phyloP scores from a whole-genome alignment of 1,140 invertebrate species.

The Acromyrmex charruanus region DNA sequence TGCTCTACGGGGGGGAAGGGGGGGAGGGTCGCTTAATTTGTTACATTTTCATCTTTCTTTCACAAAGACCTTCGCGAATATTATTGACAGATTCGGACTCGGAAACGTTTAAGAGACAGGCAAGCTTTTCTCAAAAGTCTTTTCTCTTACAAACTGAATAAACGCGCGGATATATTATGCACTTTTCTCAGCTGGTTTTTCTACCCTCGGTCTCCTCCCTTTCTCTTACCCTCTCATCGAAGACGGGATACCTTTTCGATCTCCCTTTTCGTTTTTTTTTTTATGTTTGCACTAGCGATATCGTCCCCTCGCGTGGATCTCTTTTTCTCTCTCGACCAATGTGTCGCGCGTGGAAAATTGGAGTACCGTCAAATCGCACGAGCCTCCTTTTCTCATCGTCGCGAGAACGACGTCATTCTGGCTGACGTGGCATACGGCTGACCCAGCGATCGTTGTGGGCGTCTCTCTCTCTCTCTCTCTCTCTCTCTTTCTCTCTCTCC shows the following conservation, averaged over 20 bases:
- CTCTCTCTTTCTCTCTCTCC: background rate
- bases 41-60: constrained; percentile 1
- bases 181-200: constrained; percentile 26
- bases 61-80: constrained; percentile 3
- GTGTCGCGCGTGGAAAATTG: constrained; percentile 48
- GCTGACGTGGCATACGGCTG: constrained; percentile 73
- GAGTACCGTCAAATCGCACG: constrained; percentile 69
- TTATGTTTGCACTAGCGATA: constrained; percentile 33
- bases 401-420: constrained; percentile 69
- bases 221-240: background rate
- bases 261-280: background rate
- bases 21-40: background rate
- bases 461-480: constrained; percentile 5
- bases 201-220: background rate
- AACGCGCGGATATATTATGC: constrained; percentile 12
- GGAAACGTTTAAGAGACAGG: background rate
- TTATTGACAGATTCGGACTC: background rate
- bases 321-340: constrained; percentile 38
- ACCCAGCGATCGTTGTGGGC: constrained; percentile 50
- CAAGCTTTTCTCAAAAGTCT: background rate
- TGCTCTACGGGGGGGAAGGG: background rate
- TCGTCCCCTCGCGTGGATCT: constrained; percentile 11
- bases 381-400: constrained; percentile 63
- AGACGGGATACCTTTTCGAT: background rate
- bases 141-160: constrained; percentile 36